These are phyloP conservation scores for Tenebrio molitor DNA, from an alignment of 1,140 invertebrate species.

Conservation along the genomic window DNA sequence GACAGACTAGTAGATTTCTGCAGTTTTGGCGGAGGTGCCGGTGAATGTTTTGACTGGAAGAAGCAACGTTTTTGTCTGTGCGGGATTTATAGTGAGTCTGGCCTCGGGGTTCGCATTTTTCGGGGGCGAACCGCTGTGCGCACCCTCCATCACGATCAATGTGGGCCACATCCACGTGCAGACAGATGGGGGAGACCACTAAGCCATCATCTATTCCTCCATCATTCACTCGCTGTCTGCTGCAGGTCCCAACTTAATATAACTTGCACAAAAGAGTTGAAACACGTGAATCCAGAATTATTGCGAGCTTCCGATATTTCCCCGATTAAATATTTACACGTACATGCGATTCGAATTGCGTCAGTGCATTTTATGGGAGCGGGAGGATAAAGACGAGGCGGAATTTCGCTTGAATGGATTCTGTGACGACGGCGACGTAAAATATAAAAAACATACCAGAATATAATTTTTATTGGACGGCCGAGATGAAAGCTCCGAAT, in stretches of 20 bases:
- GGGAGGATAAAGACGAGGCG: background rate
- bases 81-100: conserved; percentile 1
- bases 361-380: conserved; percentile 13
- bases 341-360: background rate
- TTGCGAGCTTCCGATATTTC: background rate
- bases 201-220: conserved; percentile 28
- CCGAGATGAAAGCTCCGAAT: too few species aligned
- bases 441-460: too few species aligned
- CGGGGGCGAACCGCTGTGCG: conserved; percentile 11
- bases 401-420: background rate
- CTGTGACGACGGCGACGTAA: background rate
- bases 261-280: conserved; percentile 6
- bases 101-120: conserved; percentile 29
- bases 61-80: conserved; percentile 10
- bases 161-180: conserved; percentile 43
- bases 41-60: background rate
- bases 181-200: conserved; percentile 40
- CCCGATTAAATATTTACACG: conserved; percentile 1
- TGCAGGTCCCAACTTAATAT: conserved; percentile 10
- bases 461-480: background rate
- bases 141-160: conserved; percentile 43
- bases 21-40: conserved; percentile 27
- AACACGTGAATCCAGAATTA: conserved; percentile 15
- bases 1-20: too few species aligned
- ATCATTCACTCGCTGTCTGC: conserved; percentile 18